phyloP scores from a whole-genome alignment of 1,140 invertebrate species.

The Myzus persicae region DNA sequence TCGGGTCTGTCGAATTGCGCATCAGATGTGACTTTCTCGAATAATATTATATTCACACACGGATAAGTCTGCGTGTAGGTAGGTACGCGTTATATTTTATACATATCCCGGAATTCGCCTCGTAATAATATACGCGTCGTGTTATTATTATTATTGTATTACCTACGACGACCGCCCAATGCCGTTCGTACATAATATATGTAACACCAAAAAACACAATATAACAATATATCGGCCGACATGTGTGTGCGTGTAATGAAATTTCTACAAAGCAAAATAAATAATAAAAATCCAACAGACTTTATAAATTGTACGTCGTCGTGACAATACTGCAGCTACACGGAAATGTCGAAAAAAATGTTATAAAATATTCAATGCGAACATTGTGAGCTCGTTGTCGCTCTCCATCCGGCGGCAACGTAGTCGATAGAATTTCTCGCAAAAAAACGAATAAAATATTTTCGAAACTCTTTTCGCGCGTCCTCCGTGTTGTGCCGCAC shows the following conservation, averaged over 20 bases:
- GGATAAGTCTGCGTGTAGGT: background rate
- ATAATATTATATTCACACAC: background rate
- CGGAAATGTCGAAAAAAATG: background rate
- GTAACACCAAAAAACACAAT: background rate
- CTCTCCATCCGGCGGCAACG: background rate
- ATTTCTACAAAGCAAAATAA: background rate
- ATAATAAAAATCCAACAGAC: background rate
- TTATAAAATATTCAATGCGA: background rate
- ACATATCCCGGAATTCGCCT: constrained; percentile 11
- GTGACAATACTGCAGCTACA: background rate
- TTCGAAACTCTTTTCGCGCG: background rate
- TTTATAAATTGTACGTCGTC: background rate
- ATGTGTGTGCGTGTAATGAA: background rate
- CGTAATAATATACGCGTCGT: background rate
- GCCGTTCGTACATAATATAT: background rate
- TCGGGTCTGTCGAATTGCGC: background rate
- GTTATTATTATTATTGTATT: background rate
- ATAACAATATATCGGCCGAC: background rate
- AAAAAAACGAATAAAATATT: background rate
- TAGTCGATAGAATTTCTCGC: background rate
- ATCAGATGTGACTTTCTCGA: background rate
- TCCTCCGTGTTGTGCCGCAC: background rate
- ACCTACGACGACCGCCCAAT: background rate
- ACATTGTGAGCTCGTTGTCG: background rate
- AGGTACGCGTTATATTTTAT: background rate